These are phyloP conservation scores for Lordiphosa andalusiaca DNA, from an alignment of 2,888 invertebrate genomes.

Conservation along the genomic window DNA sequence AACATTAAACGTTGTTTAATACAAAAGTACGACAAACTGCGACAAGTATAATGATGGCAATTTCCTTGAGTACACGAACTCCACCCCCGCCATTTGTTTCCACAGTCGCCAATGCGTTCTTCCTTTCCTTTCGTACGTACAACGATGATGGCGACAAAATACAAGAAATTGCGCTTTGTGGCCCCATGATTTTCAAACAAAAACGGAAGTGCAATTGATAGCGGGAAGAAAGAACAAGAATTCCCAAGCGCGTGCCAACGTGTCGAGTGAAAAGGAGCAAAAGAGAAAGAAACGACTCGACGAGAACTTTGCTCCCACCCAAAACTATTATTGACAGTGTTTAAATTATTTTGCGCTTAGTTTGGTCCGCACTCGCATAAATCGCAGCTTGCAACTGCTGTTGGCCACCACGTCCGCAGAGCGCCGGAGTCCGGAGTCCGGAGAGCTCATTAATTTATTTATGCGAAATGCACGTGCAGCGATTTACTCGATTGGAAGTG, in stretches of 20 bases:
- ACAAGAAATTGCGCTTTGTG: slow-evolving; percentile 73
- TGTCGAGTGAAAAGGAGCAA: slow-evolving; percentile 55
- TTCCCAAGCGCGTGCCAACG: slow-evolving; percentile 59
- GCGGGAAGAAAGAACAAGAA: slow-evolving; percentile 34
- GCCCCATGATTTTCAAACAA: slow-evolving; percentile 56
- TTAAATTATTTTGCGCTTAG: slow-evolving; percentile 76
- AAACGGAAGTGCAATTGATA: slow-evolving; percentile 71
- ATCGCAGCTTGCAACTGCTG: slow-evolving; percentile 52
- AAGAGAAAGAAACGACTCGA: slow-evolving; percentile 31
- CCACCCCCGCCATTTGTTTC: slow-evolving; percentile 6
- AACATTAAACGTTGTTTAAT: slow-evolving; percentile 72
- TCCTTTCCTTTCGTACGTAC: slow-evolving; percentile 22
- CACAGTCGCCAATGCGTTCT: slow-evolving; percentile 23
- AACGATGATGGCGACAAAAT: slow-evolving; percentile 59
- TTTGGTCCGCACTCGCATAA: slow-evolving; percentile 65
- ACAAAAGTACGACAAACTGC: slow-evolving; percentile 60
- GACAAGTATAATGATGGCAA: slow-evolving; percentile 75
- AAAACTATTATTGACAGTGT: slow-evolving; percentile 73
- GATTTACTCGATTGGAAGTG: slow-evolving; percentile 69
- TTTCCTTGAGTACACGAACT: slow-evolving; percentile 73
- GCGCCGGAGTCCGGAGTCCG: slow-evolving; percentile 30
- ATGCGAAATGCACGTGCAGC: slow-evolving; percentile 75
- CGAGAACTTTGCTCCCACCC: slow-evolving; percentile 56
- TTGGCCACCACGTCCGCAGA: slow-evolving; percentile 14
- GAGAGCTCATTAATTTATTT: slow-evolving; percentile 73